Evolutionary conservation across 1,140 invertebrate species (phyloP), one percentile per base, ranked within the genome.

Genomic region (Cephus cinctus): DNA sequence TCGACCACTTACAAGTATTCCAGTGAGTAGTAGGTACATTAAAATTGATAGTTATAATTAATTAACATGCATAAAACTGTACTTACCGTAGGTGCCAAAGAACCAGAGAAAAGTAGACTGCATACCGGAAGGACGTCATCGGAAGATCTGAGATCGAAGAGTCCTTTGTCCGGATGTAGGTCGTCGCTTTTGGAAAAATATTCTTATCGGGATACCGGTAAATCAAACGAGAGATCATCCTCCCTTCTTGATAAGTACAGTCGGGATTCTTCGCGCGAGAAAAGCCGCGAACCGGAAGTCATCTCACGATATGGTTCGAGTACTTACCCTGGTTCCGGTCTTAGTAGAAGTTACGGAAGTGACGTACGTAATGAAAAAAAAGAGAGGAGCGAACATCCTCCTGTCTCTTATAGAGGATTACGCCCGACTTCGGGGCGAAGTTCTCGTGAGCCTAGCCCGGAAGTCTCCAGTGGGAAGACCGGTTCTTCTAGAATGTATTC

Each of bases 191-290:
- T 66, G 15, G 71, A 75, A 23, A 74, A 73, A 51, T 75, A 75
- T 56, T 62, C 63, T 22, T 53, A 55, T 23, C 19, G 43, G 39
- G 39, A n/a, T 5, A 41, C 2, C 39, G 39, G 15, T 5, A 74
- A 71, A 59, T 57, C 61, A 48, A 50, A 58, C 14, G 70, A 73
- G 15, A 56, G 69, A 25, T 56, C 67, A 16, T 61, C 65, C 30
- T 73, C 72, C 38, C 61, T 74, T 23, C 59, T 74, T 41, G 70
- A 73, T 21, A 69, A 63, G 58, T 73, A 71, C 47, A 67, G 61
- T 48, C 60, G 65, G 18, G 52, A 57, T 43, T 41, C 59, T 40
- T 63, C 65, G 2, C 64, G 71, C 2, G 71, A 72, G 15, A 68
- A 59, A 27, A 69, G 58, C 48, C 63, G 65, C 43, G 69, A 74